Conservation (phyloP, 92 coral and sea anemone genomes). For the Zoanthus solanderi region DNA sequence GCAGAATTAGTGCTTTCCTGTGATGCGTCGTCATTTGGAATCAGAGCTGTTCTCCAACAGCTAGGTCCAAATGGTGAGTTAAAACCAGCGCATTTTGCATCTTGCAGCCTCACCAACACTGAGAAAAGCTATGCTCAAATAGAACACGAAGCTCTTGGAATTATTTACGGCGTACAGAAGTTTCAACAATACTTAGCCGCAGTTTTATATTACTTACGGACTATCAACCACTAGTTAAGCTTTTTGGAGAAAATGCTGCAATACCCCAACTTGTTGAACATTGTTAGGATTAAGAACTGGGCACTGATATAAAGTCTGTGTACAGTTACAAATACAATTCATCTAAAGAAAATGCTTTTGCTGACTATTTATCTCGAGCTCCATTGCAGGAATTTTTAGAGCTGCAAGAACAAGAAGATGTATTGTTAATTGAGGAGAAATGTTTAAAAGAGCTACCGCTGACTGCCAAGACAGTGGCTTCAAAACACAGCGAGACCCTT, state of each 20-base stretch:
- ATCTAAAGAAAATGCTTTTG: constrained; percentile 59
- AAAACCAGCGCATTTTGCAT: constrained; percentile 58
- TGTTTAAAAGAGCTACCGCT: constrained; percentile 35
- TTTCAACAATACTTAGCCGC: constrained; percentile 46
- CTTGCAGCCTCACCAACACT: constrained; percentile 44
- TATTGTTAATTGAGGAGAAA: constrained; percentile 12
- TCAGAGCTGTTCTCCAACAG: constrained; percentile 55
- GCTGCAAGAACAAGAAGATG: constrained; percentile 35
- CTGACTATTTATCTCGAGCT: constrained; percentile 57
- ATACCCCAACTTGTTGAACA: constrained; percentile 61
- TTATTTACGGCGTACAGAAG: constrained; percentile 50
- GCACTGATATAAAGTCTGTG: constrained; percentile 47
- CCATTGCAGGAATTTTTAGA: constrained; percentile 34
- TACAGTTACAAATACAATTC: constrained; percentile 51
- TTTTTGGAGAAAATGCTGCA: constrained; percentile 46
- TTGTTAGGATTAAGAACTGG: constrained; percentile 59
- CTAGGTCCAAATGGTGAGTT: constrained; percentile 45
- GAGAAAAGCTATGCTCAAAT: constrained; percentile 59
- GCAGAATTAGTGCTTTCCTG: constrained; percentile 58
- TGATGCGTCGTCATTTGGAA: constrained; percentile 58
- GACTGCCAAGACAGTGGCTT: constrained; percentile 51
- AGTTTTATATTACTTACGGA: constrained; percentile 30
- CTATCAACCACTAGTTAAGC: constrained; percentile 46
- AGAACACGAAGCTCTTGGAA: constrained; percentile 53
- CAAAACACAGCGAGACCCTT: constrained; percentile 48